phyloP scores from a whole-genome alignment of 2,113 vertebrate species.

The Ctenodactylus gundi region DNA sequence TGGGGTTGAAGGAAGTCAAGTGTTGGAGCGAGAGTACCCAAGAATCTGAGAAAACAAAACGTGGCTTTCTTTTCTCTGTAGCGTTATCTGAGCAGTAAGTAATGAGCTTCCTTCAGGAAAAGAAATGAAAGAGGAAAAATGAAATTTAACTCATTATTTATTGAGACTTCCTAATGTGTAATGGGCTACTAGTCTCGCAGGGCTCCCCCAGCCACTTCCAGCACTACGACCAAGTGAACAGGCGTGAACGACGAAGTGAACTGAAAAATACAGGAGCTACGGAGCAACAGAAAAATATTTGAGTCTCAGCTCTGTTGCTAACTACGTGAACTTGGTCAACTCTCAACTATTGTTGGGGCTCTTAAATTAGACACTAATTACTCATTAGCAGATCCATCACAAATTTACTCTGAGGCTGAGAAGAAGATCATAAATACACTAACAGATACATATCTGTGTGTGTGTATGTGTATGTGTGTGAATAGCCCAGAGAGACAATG shows the following conservation, averaged over 20 bases:
- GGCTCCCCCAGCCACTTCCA: no score
- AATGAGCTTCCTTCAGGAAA: background rate
- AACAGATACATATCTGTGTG: no score
- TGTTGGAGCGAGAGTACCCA: background rate
- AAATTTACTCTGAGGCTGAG: background rate
- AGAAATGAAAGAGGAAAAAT: background rate
- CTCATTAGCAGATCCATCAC: background rate
- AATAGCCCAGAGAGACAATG: background rate
- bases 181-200: background rate
- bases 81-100: background rate
- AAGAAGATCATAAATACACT: background rate
- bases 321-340: background rate
- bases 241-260: background rate
- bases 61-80: background rate
- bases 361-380: background rate
- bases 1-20: background rate
- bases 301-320: background rate
- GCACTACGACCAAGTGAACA: background rate
- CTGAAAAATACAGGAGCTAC: background rate
- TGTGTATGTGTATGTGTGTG: no score
- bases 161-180: background rate
- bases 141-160: conserved; percentile 5
- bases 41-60: background rate
- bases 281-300: background rate
- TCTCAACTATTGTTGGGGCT: background rate